Evolutionary conservation across 2,797 vertebrate genomes (phyloP).

Genomic region (Cheirogaleus major): DNA sequence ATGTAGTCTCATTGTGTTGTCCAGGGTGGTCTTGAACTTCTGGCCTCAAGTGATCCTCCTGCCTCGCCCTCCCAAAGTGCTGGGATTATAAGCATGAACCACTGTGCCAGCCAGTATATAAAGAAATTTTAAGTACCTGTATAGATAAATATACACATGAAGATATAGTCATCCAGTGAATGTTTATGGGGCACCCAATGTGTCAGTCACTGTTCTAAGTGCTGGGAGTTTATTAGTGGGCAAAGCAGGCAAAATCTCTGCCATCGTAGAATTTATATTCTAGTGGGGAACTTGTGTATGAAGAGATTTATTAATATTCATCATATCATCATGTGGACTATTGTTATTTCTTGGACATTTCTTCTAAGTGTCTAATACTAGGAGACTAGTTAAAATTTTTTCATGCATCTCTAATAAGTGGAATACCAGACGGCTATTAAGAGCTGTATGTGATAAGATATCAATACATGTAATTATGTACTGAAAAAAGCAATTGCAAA

Average conservation of each 20-base stretch:
- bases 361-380: neutral
- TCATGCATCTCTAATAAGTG: neutral
- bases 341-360: neutral
- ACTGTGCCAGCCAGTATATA: neutral
- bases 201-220: neutral
- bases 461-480: neutral
- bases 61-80: neutral
- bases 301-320: neutral
- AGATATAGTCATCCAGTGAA: neutral
- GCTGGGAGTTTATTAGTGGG: neutral
- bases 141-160: neutral
- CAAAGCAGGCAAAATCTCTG: neutral
- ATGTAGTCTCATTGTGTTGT: neutral
- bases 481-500: constrained; percentile 14
- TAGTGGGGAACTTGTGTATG: neutral
- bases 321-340: neutral
- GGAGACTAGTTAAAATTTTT: neutral
- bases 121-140: neutral
- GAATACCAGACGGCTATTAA: neutral
- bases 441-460: neutral
- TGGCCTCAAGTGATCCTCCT: neutral
- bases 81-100: neutral
- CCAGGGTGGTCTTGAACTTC: neutral
- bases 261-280: neutral
- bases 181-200: neutral